These are phyloP conservation scores for Caracal caracal DNA, from an alignment of 2,113 vertebrate genomes.

Conservation along the genomic window DNA sequence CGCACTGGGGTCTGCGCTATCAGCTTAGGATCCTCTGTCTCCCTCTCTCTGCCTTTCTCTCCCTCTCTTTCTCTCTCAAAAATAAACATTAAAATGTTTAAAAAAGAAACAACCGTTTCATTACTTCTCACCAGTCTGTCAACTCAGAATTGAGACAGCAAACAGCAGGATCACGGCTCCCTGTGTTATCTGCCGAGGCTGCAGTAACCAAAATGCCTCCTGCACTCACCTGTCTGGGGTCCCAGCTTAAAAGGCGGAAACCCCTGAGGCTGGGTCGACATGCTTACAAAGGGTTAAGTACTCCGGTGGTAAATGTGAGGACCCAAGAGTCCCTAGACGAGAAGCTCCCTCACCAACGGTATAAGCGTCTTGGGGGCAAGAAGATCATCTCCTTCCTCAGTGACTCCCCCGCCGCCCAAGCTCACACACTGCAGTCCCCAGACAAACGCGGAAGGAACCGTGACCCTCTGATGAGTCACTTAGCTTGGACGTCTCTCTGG, in stretches of 20 bases:
- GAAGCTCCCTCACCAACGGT: neutral
- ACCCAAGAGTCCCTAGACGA: neutral
- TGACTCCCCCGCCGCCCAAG: neutral
- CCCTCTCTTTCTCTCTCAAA: too few relatives aligned
- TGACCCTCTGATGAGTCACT: conserved; percentile 44
- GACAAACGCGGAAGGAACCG: neutral
- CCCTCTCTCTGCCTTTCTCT: too few relatives aligned
- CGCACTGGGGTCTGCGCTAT: too few relatives aligned
- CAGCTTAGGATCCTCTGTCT: too few relatives aligned
- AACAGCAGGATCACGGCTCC: neutral
- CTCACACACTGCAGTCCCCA: neutral
- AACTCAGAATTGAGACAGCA: neutral
- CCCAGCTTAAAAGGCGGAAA: neutral
- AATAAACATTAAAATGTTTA: too few relatives aligned
- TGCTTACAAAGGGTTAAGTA: neutral
- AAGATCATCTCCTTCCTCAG: neutral
- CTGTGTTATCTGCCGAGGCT: neutral
- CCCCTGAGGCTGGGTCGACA: neutral
- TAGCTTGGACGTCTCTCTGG: neutral
- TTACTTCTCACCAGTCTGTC: neutral
- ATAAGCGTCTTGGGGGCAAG: neutral
- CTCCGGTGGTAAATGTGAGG: neutral
- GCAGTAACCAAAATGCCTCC: neutral
- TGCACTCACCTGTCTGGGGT: neutral
- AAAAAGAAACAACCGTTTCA: neutral